Evolutionary conservation across 2,113 vertebrate species (phyloP), one percentile per base, ranked within the genome.

Genomic region (Rousettus leschenaultii): DNA sequence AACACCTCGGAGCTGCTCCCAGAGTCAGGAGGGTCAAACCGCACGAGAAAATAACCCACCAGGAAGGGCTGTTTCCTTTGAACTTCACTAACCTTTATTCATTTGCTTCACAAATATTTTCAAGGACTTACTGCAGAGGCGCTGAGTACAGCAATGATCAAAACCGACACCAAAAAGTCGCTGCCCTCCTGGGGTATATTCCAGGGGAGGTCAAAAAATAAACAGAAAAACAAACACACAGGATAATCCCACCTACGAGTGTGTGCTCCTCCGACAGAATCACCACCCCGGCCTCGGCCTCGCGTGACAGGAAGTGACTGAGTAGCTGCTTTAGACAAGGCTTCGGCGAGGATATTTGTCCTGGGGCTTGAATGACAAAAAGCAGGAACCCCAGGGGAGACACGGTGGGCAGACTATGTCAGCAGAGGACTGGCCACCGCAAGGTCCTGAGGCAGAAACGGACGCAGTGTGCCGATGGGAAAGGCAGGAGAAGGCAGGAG

Each of bases 371-470:
- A n/a, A 51, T 3, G 40, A 30, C 70, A 77, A 48, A 75, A 26
- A 28, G 51, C 8, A 75, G 26, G 6, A 4, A 43, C 21, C 22
- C 19, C 16, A 35, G n/a, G 40, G 33, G 33, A 26, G 51, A 33
- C 0, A 4, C 0, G 12, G 59, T 7, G 19, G 59, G 68, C 61
- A 38, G 53, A 30, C 9, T 11, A 10, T 33, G 28, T 21, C 38
- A 28, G 65, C 55, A 59, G 77, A 51, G 0, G 26, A 14, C 3
- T 2, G 57, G 70, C 43, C 48, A 12, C 3, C 1, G 24, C 7
- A 6, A 15, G 59, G 65, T 22, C 45, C n/a, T 2, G 0, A 18
- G 53, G 53, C 12, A 0, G 11, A 45, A 40, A 38, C 0, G 35
- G 15, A n/a, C 26, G 26, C 7, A 28, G 61, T 55, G 26, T 24